Conservation (phyloP, 2,888 invertebrate species). For the Mythimna albipuncta region DNA sequence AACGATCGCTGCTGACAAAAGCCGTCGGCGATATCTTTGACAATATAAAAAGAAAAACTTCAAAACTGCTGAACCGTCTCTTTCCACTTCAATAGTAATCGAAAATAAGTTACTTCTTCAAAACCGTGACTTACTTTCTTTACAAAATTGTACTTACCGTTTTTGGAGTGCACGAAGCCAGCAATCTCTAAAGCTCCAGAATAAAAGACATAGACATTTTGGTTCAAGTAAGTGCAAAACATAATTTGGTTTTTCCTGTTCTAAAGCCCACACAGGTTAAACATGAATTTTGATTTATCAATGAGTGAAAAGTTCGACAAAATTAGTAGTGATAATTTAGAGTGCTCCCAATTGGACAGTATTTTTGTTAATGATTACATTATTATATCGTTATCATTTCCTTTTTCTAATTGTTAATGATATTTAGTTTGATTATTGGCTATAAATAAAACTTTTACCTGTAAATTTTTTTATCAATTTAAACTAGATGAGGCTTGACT, state of each 20-base stretch:
- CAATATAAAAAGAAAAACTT: conserved; percentile 43
- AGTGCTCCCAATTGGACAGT: background rate
- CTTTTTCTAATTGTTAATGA: background rate
- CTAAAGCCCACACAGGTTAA: conserved; percentile 61
- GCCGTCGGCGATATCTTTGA: conserved; percentile 48
- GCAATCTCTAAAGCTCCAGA: conserved; percentile 17
- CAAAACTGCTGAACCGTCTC: conserved; percentile 76
- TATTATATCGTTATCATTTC: background rate
- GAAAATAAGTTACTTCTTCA: conserved; percentile 67
- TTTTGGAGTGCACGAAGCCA: conserved; percentile 31
- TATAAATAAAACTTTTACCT: too few species aligned
- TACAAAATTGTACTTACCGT: conserved; percentile 59
- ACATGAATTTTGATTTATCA: conserved; percentile 67
- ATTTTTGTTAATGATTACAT: background rate
- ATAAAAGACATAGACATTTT: conserved; percentile 12
- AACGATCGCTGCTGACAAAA: conserved; percentile 48
- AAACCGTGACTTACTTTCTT: conserved; percentile 81
- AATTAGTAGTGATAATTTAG: background rate
- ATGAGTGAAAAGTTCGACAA: conserved; percentile 23
- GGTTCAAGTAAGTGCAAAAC: conserved; percentile 4
- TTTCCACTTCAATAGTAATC: conserved; percentile 80
- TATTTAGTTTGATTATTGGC: too few species aligned
- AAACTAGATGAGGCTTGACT: too few species aligned
- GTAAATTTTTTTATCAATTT: too few species aligned
- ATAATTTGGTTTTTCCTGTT: conserved; percentile 20